Evolutionary conservation across 2,888 invertebrate species (phyloP).

Genomic region (Didymodactylos carnosus): DNA sequence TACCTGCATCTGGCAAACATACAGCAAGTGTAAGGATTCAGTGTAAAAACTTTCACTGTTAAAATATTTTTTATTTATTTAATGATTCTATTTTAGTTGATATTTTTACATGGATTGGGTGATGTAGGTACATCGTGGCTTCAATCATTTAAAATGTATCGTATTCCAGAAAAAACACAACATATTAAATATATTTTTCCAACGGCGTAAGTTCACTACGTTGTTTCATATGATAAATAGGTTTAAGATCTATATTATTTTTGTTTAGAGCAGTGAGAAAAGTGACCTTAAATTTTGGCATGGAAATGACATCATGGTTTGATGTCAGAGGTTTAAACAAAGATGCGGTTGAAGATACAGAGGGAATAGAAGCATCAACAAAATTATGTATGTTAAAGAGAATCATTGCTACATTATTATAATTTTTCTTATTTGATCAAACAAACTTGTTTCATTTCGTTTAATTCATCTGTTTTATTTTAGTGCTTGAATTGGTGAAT

Average conservation of each 20-base stretch:
- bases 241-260: not conserved
- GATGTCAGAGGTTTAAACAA: constrained; percentile 9
- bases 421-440: too few relatives aligned
- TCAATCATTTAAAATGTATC: not conserved
- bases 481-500: constrained; percentile 53
- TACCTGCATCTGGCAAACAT: not conserved
- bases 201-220: not conserved
- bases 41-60: not conserved
- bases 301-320: constrained; percentile 12
- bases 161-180: not conserved
- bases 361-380: constrained; percentile 7
- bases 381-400: constrained; percentile 4
- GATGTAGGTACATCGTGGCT: constrained; percentile 12
- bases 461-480: not conserved
- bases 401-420: too few relatives aligned
- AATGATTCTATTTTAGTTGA: not conserved
- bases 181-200: constrained; percentile 14
- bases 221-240: not conserved
- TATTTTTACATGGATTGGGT: constrained; percentile 14
- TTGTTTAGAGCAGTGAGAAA: not conserved
- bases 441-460: not conserved
- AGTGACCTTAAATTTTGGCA: constrained; percentile 12
- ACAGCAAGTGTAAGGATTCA: not conserved
- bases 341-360: constrained; percentile 11
- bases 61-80: not conserved